Base-by-base conservation (phyloP, 2,888 invertebrate species). In the Nomada fucata region DNA sequence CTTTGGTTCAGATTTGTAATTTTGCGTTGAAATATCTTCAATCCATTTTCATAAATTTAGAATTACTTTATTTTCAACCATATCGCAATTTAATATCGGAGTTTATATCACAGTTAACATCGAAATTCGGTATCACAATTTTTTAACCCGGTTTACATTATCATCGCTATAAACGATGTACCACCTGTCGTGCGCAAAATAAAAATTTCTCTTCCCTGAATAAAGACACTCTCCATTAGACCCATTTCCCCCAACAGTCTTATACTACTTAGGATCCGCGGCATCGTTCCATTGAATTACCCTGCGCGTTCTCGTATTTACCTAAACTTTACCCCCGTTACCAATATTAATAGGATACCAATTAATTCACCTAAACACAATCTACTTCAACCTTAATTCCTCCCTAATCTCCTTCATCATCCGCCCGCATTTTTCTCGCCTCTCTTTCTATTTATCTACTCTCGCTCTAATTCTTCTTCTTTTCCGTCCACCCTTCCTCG, bases 381-480 rank as follows among this genome's bases (percentile, higher is more conserved):
- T 9, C 10, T 52, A 15, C 4, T n/a, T 29, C 10, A 11, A 36
- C 9, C 20, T 57, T 42, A 23, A 11, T 23, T 15, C n/a, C 11
- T 26, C 55, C 9, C 18, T 20, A 59, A 23, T 57, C 57, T 18
- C 29, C 2, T 64, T 4, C 60, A 13, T 2, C 29, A 20, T 18
- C 50, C 15, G 50, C 42, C 36, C 20, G 36, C 57, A 42, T 5
- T 23, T 69, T 69, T 13, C 26, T 68, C 68, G 26, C 36, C 71
- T 57, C 47, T 59, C 67, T 59, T 71, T 79, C 67, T 76, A 71
- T 71, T 71, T 74, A 75, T 79, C 75, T 57, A 55, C 57, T 68
- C 63, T 74, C 71, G 75, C 75, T 82, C 81, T 60, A 79, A 72
- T 82, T 79, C 79, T 63, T 79, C 70, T 42, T 70, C 76, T 50